Evolutionary conservation across 2,888 invertebrate species (phyloP).

Genomic region (Pachycephus smyrnensis): DNA sequence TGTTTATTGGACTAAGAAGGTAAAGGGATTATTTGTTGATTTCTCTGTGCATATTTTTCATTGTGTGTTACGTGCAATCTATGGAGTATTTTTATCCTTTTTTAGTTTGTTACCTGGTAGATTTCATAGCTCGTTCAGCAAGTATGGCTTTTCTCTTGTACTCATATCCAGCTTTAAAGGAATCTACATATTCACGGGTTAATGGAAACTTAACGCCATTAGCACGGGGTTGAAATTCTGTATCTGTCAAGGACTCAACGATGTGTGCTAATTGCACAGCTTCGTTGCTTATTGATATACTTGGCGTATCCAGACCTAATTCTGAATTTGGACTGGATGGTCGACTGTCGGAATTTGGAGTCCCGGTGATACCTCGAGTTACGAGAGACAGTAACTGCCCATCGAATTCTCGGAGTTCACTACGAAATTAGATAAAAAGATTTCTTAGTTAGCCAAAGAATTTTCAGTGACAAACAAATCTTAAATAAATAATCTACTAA

Average conservation of each 20-base stretch:
- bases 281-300: slow-evolving; percentile 43
- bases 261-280: slow-evolving; percentile 49
- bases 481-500: not conserved
- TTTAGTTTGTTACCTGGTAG: not conserved
- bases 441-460: not conserved
- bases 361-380: slow-evolving; percentile 17
- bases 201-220: not conserved
- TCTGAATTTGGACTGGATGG: slow-evolving; percentile 37
- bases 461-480: not conserved
- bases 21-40: not conserved
- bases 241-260: slow-evolving; percentile 42
- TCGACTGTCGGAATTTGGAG: slow-evolving; percentile 35
- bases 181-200: not conserved
- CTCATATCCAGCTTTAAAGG: not conserved
- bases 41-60: not conserved
- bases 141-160: not conserved
- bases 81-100: not conserved
- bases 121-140: not conserved
- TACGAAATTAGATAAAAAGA: slow-evolving; percentile 10
- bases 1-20: slow-evolving; percentile 15
- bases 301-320: slow-evolving; percentile 35
- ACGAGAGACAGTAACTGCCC: slow-evolving; percentile 39
- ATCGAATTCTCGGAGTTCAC: slow-evolving; percentile 43
- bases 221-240: slow-evolving; percentile 26
- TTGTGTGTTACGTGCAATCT: not conserved